Conservation (phyloP, 2,888 invertebrate genomes). For the Phortica magna region DNA sequence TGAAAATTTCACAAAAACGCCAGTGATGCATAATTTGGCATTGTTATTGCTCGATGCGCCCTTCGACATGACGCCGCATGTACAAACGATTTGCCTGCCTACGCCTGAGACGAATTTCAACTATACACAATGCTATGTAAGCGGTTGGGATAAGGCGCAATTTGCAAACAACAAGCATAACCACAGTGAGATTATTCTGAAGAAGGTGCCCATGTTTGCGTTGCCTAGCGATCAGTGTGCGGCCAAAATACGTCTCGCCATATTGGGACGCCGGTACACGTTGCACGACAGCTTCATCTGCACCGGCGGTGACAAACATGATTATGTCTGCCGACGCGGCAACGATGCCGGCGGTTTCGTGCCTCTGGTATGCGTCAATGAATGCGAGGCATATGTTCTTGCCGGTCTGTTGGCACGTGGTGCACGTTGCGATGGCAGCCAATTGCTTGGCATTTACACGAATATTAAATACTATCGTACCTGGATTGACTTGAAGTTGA, state of each 20-base stretch:
- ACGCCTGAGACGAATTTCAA: conserved; percentile 52
- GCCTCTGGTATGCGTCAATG: conserved; percentile 55
- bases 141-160: conserved; percentile 52
- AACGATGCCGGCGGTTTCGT: conserved; percentile 50
- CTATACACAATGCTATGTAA: conserved; percentile 57
- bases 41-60: conserved; percentile 48
- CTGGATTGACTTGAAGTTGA: conserved; percentile 57
- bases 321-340: conserved; percentile 50
- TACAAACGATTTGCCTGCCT: conserved; percentile 56
- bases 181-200: conserved; percentile 46
- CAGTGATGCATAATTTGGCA: conserved; percentile 52
- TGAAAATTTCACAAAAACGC: conserved; percentile 53
- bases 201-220: conserved; percentile 52
- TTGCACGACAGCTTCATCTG: conserved; percentile 55
- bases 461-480: conserved; percentile 54
- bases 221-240: conserved; percentile 58
- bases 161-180: conserved; percentile 23
- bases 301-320: conserved; percentile 57
- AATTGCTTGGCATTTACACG: conserved; percentile 56
- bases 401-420: conserved; percentile 56
- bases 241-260: conserved; percentile 51
- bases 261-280: conserved; percentile 51
- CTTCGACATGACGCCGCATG: conserved; percentile 47
- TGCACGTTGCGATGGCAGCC: conserved; percentile 52
- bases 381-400: conserved; percentile 52